Percentiles rank a stretch among this genome's conserved stretches.
Evolutionary conservation across 1,140 invertebrate species (phyloP).

Genomic region (Drosophila chauvacae): DNA sequence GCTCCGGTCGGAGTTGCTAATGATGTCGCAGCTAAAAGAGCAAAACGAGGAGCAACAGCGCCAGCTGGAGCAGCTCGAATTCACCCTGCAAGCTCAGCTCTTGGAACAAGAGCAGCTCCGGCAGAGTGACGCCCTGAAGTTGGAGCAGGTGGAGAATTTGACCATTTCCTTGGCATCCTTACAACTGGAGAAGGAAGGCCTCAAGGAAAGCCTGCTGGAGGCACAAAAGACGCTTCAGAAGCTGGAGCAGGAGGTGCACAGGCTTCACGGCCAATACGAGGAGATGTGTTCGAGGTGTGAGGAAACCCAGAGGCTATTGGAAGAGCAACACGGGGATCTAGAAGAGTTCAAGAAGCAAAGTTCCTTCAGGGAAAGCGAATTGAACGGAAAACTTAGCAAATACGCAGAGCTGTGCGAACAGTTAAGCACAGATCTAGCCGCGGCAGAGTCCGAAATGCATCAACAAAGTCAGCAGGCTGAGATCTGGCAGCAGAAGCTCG

Average conservation of each 20-base stretch:
- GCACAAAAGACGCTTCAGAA: slow-evolving; percentile 31
- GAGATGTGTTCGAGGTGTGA: slow-evolving; percentile 55
- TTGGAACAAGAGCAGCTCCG: slow-evolving; percentile 54
- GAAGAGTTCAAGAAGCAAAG: slow-evolving; percentile 31
- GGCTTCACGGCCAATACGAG: slow-evolving; percentile 44
- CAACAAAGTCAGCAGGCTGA: slow-evolving; percentile 7
- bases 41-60: slow-evolving; percentile 70
- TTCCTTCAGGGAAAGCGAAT: slow-evolving; percentile 27
- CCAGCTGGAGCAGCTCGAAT: slow-evolving; percentile 69
- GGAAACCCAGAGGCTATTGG: slow-evolving; percentile 41
- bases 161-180: slow-evolving; percentile 27
- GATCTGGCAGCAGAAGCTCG: slow-evolving; percentile 27
- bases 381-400: slow-evolving; percentile 35
- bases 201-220: slow-evolving; percentile 20
- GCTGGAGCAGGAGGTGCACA: slow-evolving; percentile 49
- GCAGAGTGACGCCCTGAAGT: slow-evolving; percentile 48
- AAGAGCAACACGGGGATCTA: slow-evolving; percentile 37
- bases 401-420: slow-evolving; percentile 46
- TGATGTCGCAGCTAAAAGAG: slow-evolving; percentile 63
- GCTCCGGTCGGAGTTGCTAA: slow-evolving; percentile 56
- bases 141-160: slow-evolving; percentile 55
- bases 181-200: slow-evolving; percentile 42
- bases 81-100: slow-evolving; percentile 56
- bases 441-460: slow-evolving; percentile 33
- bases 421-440: slow-evolving; percentile 23